Evolutionary conservation across 2,113 vertebrate genomes (phyloP).

Genomic region (Nematolebias whitei): DNA sequence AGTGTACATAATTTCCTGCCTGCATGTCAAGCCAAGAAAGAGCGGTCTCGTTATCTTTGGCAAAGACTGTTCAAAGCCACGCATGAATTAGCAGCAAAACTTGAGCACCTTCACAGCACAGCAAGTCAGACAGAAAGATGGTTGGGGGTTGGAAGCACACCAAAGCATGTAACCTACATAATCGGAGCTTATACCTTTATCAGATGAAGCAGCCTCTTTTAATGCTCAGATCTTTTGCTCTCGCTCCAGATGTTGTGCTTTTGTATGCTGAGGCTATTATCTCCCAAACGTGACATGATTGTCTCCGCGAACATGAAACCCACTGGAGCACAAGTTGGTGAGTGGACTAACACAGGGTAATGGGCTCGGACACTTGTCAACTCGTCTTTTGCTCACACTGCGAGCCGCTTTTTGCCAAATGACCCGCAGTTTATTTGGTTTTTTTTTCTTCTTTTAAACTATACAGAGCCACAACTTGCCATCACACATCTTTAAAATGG

Average conservation of each 20-base stretch:
- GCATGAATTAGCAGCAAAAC: constrained; percentile 21
- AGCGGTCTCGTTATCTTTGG: constrained; percentile 17
- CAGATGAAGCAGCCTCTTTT: constrained; percentile 6
- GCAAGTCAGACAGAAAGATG: constrained; percentile 6
- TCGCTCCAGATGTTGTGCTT: constrained; percentile 68
- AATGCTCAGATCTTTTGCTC: constrained; percentile 17
- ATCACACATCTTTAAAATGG: constrained; percentile 40
- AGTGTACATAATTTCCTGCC: constrained; percentile 5
- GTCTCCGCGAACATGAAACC: constrained; percentile 44
- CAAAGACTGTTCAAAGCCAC: constrained; percentile 9
- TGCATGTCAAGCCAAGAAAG: constrained; percentile 11
- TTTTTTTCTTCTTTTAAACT: constrained; percentile 30
- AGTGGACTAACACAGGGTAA: constrained; percentile 68
- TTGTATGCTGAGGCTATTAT: constrained; percentile 62
- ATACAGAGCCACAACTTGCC: constrained; percentile 3
- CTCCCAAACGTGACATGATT: constrained; percentile 54
- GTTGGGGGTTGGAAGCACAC: constrained; percentile 7
- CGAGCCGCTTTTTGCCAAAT: constrained; percentile 55
- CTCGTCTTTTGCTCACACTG: constrained; percentile 65
- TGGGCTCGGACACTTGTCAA: constrained; percentile 80
- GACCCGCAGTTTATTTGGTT: constrained; percentile 51
- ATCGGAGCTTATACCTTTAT: constrained; percentile 51
- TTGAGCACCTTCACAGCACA: constrained; percentile 32
- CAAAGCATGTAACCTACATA: constrained; percentile 35
- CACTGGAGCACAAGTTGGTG: constrained; percentile 61